phyloP scores from a whole-genome alignment of 2,797 vertebrate species.

The Platyrinchus mystaceus region DNA sequence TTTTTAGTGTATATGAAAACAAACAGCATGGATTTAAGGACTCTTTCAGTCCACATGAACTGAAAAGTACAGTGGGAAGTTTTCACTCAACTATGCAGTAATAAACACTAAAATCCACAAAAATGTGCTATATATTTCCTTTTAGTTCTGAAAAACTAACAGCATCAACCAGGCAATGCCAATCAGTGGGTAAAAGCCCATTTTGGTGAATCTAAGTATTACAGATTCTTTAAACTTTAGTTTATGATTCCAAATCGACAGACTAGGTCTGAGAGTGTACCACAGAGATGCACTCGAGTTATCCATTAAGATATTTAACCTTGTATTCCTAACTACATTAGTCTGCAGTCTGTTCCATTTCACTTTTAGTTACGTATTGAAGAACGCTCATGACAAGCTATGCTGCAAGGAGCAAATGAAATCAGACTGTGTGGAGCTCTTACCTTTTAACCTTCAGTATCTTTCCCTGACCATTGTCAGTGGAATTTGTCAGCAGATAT shows the following conservation, averaged over 20 bases:
- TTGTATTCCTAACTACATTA: neutral
- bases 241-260: neutral
- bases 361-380: neutral
- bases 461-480: neutral
- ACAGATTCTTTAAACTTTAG: neutral
- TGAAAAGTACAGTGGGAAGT: neutral
- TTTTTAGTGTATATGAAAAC: neutral
- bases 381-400: neutral
- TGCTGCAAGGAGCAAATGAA: neutral
- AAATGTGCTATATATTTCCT: neutral
- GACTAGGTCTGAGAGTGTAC: neutral
- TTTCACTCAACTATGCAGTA: neutral
- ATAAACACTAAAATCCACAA: neutral
- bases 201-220: neutral
- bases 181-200: neutral
- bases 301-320: neutral
- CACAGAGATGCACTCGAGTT: accelerated
- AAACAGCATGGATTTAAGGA: neutral
- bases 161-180: neutral
- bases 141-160: neutral
- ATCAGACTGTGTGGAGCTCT: neutral
- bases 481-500: neutral
- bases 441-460: neutral
- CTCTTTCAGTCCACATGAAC: neutral
- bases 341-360: neutral